Evolutionary conservation across 2,113 vertebrate genomes (phyloP), one percentile per base, ranked within the genome.

Genomic region (Petrocephalus zakoni): DNA sequence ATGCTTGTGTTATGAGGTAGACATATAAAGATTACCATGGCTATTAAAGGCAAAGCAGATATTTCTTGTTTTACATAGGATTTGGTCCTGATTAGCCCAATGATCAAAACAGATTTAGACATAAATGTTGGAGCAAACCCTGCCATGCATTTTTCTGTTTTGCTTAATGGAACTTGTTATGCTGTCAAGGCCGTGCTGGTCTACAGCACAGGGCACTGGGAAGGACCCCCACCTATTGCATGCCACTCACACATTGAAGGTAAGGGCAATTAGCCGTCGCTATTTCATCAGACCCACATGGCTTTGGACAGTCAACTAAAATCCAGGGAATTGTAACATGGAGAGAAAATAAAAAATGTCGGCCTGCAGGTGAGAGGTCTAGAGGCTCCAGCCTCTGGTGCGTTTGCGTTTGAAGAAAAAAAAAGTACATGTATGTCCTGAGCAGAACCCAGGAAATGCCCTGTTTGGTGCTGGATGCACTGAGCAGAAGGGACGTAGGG

Each of bases 1-100:
- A 90, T 90, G 88, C 87, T 92, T 56, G 37, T 89, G 90, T 90
- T 90, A 90, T 81, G 90, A 87, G 90, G 88, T 88, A 90, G 89
- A 90, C 88, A 85, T 83, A 90, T 92, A 92, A 92, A 92, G 56
- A 90, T 89, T 89, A 88, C 58, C 61, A 61, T 56, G 55, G 68
- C 86, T 72, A 88, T 90, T 90, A 90, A 2, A 68, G 52, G 85
- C 22, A 85, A 72, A 88, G 58, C 37, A 84, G 89, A 89, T 89
- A 89, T 89, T 53, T 90, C 53, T 85, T 68, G 87, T 53, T 86
- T 87, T 87, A 81, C 37, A 85, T 88, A 49, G 49, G 25, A 89
- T 81, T 88, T 88, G 87, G 85, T 88, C 85, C 72, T 51, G 87
- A 85, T 88, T 88, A 75, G 56, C n/a, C 52, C 52, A 78, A 68